Base-by-base conservation (phyloP, 2,113 vertebrate species). In the Callipepla californica region DNA sequence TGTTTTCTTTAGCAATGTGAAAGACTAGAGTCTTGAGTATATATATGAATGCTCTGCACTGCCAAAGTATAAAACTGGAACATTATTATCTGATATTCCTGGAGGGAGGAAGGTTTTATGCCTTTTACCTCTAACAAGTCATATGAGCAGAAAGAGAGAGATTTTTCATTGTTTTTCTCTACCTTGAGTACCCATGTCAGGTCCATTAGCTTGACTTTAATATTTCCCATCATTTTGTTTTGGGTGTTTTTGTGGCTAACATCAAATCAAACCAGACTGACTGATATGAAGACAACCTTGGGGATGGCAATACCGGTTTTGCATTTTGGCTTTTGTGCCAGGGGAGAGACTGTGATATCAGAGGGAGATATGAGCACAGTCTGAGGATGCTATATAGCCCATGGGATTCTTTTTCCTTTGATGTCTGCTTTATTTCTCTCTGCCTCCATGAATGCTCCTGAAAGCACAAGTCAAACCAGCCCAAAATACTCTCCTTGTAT, bases 391-490 rank as follows among this genome's bases (percentile, higher is more conserved):
- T 17, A 5, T 1, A 16, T 0, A 50, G 55, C 47, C 25, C 50
- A 25, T 6, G 11, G 80, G 61, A 59, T 15, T 15, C 53, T n/a
- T 19, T 16, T 58, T 20, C 7, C 30, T 44, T 51, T 75, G 15
- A 55, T 36, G 55, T 85, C 70, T 57, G 42, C 32, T 89, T 85
- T 48, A 10, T 28, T 77, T n/a, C 20, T 48, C 53, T 18, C 44
- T 75, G 44, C 19, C 40, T 65, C 45, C 23, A 63, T 59, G 42
- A 82, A 69, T 47, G 79, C 34, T 59, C 38, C 26, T 63, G 74
- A 76, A 94, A 87, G 16, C 45, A 76, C 87, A 89, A 92, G 68
- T 50, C n/a, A 89, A 85, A 69, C 78, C 28, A 81, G 61, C 17
- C 36, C 1, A 1, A 75, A 87, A 79, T 14, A 28, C 38, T 80